Evolutionary conservation across 2,113 vertebrate species (phyloP).

Genomic region (Cebidichthys violaceus): DNA sequence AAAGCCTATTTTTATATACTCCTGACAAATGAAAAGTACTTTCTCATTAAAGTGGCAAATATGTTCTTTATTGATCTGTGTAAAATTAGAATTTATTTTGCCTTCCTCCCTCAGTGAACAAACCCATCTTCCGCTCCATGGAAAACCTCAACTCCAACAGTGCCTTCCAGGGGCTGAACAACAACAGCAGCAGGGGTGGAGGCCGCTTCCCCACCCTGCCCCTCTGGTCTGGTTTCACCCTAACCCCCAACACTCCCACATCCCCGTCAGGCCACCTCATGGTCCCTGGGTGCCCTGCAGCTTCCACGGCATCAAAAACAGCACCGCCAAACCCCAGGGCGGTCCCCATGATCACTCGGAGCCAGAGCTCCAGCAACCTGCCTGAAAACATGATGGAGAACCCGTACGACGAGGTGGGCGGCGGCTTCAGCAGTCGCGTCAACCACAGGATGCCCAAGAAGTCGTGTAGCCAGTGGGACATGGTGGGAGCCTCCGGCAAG

Average conservation of each 20-base stretch:
- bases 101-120: constrained; percentile 63
- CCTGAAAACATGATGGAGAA: constrained; percentile 73
- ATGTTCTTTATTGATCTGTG: background rate
- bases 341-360: constrained; percentile 80
- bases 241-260: constrained; percentile 43
- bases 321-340: constrained; percentile 46
- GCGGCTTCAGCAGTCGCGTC: constrained; percentile 35
- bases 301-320: constrained; percentile 1
- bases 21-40: background rate
- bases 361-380: constrained; percentile 83
- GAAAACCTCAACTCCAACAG: constrained; percentile 83
- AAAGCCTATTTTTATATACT: too few species aligned
- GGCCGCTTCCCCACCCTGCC: constrained; percentile 66
- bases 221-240: constrained; percentile 59
- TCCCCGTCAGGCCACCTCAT: constrained; percentile 62
- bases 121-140: constrained; percentile 82
- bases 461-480: constrained; percentile 82
- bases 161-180: constrained; percentile 66
- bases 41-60: background rate
- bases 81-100: background rate
- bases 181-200: constrained; percentile 15
- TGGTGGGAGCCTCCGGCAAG: constrained; percentile 56
- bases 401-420: constrained; percentile 64
- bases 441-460: constrained; percentile 66
- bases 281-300: constrained; percentile 49